These are phyloP conservation scores for Zaprionus capensis DNA, from an alignment of 1,140 invertebrate species.

Conservation along the genomic window DNA sequence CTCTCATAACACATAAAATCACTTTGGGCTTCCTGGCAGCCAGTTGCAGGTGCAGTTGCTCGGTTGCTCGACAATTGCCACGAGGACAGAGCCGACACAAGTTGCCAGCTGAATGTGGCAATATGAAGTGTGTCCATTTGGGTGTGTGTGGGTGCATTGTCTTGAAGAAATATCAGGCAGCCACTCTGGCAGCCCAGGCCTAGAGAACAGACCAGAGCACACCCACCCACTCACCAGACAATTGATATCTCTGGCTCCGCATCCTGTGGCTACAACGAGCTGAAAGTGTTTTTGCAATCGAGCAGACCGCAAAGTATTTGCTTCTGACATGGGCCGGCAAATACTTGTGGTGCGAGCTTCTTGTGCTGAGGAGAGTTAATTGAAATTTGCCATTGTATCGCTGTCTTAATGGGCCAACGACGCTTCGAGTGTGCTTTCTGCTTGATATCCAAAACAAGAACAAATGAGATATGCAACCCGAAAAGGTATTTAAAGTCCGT, in stretches of 20 bases:
- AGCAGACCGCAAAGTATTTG: conserved; percentile 49
- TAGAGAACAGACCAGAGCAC: neutral
- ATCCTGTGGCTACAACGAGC: neutral
- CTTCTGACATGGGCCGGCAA: conserved; percentile 51
- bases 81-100: conserved; percentile 17
- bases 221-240: conserved; percentile 18
- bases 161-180: conserved; percentile 32
- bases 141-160: conserved; percentile 21
- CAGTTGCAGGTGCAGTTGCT: conserved; percentile 51
- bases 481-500: conserved; percentile 1
- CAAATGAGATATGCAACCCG: neutral
- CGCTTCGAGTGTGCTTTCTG: neutral
- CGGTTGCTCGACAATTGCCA: conserved; percentile 6
- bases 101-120: conserved; percentile 42
- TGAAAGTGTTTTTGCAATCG: conserved; percentile 41
- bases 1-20: conserved; percentile 80
- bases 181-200: conserved; percentile 9
- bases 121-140: conserved; percentile 18
- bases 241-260: conserved; percentile 44
- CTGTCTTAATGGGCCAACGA: neutral
- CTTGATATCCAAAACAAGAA: neutral
- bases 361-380: conserved; percentile 24
- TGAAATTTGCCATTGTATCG: conserved; percentile 35
- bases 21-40: conserved; percentile 53
- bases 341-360: conserved; percentile 4